These are phyloP conservation scores for Clanis bilineata DNA, from an alignment of 2,888 invertebrate species.

Conservation along the genomic window DNA sequence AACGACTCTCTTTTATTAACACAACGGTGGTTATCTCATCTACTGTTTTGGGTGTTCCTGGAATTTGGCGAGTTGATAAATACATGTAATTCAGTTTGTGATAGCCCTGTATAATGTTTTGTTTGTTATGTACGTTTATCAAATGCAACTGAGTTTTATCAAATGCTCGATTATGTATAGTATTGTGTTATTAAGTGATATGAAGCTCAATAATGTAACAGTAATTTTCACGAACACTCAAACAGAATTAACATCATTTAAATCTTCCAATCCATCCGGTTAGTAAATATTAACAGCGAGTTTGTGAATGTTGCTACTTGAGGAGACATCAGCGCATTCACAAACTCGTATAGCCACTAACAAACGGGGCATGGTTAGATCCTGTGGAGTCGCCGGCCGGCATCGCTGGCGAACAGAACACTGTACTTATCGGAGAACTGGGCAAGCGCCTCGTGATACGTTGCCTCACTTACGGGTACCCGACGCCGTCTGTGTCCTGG, in stretches of 20 bases:
- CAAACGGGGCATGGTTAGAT: constrained; percentile 73
- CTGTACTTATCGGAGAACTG: constrained; percentile 86
- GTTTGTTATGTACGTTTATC: neutral
- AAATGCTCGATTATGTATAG: neutral
- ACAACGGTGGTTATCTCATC: constrained; percentile 35
- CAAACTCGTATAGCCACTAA: constrained; percentile 43
- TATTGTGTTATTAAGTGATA: neutral
- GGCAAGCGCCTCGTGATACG: constrained; percentile 87
- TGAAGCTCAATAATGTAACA: neutral
- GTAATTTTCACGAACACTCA: constrained; percentile 35
- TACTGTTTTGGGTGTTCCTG: constrained; percentile 43
- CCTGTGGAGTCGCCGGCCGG: constrained; percentile 81
- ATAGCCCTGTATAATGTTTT: neutral
- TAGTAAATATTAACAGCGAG: constrained; percentile 46
- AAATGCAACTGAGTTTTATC: neutral
- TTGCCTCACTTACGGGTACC: constrained; percentile 92
- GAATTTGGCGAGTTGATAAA: constrained; percentile 19
- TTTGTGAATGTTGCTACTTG: constrained; percentile 45
- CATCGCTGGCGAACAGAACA: constrained; percentile 86
- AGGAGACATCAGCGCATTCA: constrained; percentile 35
- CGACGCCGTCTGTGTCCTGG: constrained; percentile 91
- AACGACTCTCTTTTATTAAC: constrained; percentile 38
- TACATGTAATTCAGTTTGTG: neutral
- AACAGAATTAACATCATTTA: constrained; percentile 44
- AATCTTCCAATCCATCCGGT: constrained; percentile 33